Percentiles rank a stretch among this genome's conserved stretches.
phyloP scores from a whole-genome alignment of 2,797 vertebrate genomes.

The Hippoglossus hippoglossus region DNA sequence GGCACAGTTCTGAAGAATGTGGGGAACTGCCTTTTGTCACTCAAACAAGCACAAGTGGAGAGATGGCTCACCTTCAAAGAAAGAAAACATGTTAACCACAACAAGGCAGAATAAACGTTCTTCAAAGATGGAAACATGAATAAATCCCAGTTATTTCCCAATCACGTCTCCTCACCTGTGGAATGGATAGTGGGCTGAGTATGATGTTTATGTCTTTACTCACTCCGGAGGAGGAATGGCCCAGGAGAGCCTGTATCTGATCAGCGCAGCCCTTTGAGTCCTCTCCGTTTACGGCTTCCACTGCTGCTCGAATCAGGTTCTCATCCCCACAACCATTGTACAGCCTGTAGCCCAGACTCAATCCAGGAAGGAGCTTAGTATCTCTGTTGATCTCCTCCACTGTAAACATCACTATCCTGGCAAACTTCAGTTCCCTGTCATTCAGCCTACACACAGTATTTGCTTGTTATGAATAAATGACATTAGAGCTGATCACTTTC shows the following conservation, averaged over 20 bases:
- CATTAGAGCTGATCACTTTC: not conserved
- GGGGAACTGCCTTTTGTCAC: conserved; percentile 79
- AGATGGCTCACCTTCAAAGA: conserved; percentile 83
- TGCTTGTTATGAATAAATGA: not conserved
- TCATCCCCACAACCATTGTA: conserved; percentile 75
- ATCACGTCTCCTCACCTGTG: conserved; percentile 69
- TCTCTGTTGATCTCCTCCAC: conserved; percentile 82
- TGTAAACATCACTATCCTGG: conserved; percentile 61
- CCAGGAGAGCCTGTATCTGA: conserved; percentile 64
- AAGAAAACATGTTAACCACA: not conserved
- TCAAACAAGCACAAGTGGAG: conserved; percentile 84
- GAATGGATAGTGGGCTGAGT: conserved; percentile 79
- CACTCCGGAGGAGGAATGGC: conserved; percentile 82
- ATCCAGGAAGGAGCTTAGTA: conserved; percentile 75
- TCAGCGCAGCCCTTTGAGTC: conserved; percentile 1
- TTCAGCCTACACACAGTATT: conserved; percentile 60
- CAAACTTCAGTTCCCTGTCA: conserved; percentile 76
- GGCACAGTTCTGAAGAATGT: conserved; percentile 85
- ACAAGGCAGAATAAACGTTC: not conserved
- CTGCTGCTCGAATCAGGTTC: too few species aligned
- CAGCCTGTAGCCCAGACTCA: conserved; percentile 82
- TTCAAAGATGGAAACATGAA: not conserved
- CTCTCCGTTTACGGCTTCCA: not conserved
- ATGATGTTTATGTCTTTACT: conserved; percentile 79
- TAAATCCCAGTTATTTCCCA: not conserved